phyloP scores from a whole-genome alignment of 2,113 vertebrate species.

The Montifringilla adamsi region DNA sequence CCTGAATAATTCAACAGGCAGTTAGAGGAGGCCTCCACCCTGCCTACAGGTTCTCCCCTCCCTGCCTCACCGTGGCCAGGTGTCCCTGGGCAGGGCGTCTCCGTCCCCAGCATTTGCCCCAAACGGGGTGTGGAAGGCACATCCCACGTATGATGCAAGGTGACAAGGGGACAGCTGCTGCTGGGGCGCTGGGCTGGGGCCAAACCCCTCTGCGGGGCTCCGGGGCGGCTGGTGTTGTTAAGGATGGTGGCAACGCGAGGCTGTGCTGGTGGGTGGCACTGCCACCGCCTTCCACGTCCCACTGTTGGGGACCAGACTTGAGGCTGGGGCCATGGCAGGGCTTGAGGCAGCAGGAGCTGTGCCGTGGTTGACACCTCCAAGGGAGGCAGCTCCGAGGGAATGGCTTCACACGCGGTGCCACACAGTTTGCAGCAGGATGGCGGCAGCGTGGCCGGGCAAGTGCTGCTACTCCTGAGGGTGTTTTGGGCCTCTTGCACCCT shows the following conservation, averaged over 20 bases:
- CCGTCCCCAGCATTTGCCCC: fast-evolving
- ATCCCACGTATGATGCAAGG: fast-evolving
- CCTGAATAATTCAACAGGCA: slow-evolving; percentile 81
- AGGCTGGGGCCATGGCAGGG: background rate
- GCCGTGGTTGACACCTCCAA: fast-evolving
- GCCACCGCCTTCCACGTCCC: background rate
- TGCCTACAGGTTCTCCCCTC: slow-evolving; percentile 50
- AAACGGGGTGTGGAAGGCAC: fast-evolving
- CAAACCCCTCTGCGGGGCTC: fast-evolving
- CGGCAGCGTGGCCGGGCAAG: fast-evolving
- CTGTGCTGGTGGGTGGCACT: background rate
- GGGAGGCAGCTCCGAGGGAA: background rate
- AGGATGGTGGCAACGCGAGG: background rate
- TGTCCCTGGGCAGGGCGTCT: background rate
- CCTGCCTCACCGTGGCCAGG: background rate
- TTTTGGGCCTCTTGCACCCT: fast-evolving
- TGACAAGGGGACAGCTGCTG: background rate
- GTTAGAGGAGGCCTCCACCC: slow-evolving; percentile 71
- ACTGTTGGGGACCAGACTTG: fast-evolving
- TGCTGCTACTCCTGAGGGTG: fast-evolving
- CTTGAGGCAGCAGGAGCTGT: background rate
- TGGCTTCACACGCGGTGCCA: fast-evolving
- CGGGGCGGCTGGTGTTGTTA: fast-evolving
- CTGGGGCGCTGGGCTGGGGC: fast-evolving
- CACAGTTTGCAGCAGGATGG: background rate